Conservation (phyloP, 2,113 vertebrate genomes). For the Mormyrus lacerda region DNA sequence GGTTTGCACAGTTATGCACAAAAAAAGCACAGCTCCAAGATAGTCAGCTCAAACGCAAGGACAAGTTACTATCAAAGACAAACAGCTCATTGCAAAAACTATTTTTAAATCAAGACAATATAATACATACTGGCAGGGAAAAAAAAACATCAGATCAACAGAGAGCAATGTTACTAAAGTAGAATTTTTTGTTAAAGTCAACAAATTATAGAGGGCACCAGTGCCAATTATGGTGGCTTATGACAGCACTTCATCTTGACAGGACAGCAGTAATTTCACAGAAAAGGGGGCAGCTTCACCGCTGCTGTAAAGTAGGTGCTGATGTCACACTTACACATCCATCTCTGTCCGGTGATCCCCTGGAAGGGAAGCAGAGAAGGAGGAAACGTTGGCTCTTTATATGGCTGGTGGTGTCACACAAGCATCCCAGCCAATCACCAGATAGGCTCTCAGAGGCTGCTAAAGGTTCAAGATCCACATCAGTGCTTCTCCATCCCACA, state of each 20-base stretch:
- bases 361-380: conserved; percentile 41
- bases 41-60: not conserved
- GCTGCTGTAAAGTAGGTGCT: not conserved
- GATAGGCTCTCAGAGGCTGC: not conserved
- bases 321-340: conserved; percentile 77
- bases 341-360: conserved; percentile 93
- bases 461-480: not conserved
- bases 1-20: not conserved
- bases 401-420: not conserved
- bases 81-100: not conserved
- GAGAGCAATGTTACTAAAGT: not conserved
- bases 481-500: not conserved
- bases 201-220: not conserved
- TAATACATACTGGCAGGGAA: not conserved
- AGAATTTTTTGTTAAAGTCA: not conserved
- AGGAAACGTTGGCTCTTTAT: not conserved
- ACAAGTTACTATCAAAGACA: not conserved
- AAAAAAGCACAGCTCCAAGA: not conserved
- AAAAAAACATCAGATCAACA: not conserved
- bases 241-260: not conserved
- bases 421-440: not conserved
- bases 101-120: not conserved
- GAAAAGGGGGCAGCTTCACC: not conserved
- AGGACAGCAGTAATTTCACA: not conserved
- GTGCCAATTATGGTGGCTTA: not conserved